A percentile compares a stretch with the other conserved stretches of the same genome.
Conservation (phyloP, 64 coral and sea anemone genomes). For the Pocillopora damicornis region DNA sequence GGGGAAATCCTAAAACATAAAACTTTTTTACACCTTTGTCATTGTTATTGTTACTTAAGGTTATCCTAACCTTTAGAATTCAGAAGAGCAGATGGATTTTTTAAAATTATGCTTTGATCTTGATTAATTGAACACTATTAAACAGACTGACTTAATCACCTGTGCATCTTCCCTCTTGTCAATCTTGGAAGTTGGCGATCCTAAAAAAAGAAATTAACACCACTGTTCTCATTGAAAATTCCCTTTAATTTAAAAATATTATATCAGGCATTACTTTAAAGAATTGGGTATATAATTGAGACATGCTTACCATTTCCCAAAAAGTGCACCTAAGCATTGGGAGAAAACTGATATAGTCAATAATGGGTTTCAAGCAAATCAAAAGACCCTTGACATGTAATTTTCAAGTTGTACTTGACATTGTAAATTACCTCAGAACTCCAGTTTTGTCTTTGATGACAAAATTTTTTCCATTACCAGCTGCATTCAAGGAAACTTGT, state of each 20-base stretch:
- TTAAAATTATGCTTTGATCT: too few species aligned
- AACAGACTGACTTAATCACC: slow-evolving; percentile 27
- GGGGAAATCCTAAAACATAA: too few species aligned
- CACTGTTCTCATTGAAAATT: not conserved
- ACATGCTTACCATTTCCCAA: slow-evolving; percentile 89
- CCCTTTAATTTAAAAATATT: not conserved
- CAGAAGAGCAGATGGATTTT: too few species aligned
- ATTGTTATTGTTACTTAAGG: too few species aligned
- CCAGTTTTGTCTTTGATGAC: slow-evolving; percentile 75
- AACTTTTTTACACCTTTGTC: too few species aligned
- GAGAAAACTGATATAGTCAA: not conserved
- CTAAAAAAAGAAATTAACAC: slow-evolving; percentile 18
- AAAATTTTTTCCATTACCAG: slow-evolving; percentile 66
- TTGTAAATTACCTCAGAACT: slow-evolving; percentile 43
- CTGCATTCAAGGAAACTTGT: slow-evolving; percentile 53
- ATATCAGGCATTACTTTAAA: not conserved
- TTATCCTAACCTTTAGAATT: too few species aligned
- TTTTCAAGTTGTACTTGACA: not conserved
- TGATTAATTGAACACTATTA: not conserved
- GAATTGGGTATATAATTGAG: not conserved
- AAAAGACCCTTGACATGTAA: not conserved
- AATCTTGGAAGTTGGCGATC: slow-evolving; percentile 79
- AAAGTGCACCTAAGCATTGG: slow-evolving; percentile 80
- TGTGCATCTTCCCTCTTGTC: slow-evolving; percentile 77
- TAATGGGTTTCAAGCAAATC: not conserved